These are phyloP conservation scores for Emydura subglobosa DNA, from an alignment of 2,113 vertebrate genomes.

Conservation along the genomic window DNA sequence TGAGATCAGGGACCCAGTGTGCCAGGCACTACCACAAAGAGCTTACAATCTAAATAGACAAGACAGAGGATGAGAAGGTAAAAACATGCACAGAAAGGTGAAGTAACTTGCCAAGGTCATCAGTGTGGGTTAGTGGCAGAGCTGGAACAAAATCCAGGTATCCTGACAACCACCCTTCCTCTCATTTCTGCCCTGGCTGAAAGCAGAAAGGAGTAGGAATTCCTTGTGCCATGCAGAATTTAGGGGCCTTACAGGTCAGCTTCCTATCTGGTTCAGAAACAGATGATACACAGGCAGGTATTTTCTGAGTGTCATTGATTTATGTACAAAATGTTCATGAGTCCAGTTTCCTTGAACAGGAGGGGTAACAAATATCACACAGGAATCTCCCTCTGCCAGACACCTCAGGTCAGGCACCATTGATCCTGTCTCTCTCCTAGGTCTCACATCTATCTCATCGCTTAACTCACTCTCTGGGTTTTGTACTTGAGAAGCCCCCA, in stretches of 20 bases:
- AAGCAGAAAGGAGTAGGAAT: background rate
- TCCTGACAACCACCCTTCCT: background rate
- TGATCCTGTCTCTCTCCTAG: background rate
- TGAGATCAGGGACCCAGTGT: background rate
- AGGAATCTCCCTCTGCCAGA: background rate
- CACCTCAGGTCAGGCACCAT: background rate
- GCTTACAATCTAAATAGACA: background rate
- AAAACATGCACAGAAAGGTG: background rate
- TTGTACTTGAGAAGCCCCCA: background rate
- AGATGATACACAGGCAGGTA: background rate
- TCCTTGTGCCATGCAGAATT: background rate
- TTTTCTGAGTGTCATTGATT: background rate
- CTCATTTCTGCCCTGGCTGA: background rate
- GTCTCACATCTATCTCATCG: background rate
- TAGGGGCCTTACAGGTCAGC: background rate
- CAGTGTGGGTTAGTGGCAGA: background rate
- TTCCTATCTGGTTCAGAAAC: background rate
- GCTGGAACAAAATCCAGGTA: background rate
- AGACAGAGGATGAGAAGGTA: background rate
- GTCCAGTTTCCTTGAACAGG: background rate
- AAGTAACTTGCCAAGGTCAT: background rate
- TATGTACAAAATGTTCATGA: background rate
- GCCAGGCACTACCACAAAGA: background rate
- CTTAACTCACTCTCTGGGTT: background rate
- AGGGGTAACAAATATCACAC: background rate